Percentiles rank a stretch among this genome's conserved stretches.
Conservation (phyloP, 2,888 invertebrate genomes). For the Chironomus tentans region DNA sequence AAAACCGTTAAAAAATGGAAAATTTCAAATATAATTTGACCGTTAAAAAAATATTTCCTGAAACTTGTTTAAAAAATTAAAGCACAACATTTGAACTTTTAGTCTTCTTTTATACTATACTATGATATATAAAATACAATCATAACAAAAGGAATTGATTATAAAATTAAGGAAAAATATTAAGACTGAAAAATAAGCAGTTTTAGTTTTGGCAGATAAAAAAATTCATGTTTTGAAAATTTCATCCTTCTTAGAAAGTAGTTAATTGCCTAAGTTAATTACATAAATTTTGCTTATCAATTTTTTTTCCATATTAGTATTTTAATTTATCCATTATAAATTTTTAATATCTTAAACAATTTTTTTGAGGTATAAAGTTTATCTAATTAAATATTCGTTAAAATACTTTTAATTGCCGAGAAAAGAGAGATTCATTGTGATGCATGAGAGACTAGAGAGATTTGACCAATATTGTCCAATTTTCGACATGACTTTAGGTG, state of each 20-base stretch:
- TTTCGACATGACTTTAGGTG: too few species aligned
- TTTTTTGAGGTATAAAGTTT: slow-evolving; percentile 21
- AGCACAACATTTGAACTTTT: too few species aligned
- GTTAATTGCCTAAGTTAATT: background rate
- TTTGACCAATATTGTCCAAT: background rate
- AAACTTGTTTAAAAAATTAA: too few species aligned
- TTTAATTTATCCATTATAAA: background rate
- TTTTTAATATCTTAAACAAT: background rate
- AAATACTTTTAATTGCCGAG: background rate
- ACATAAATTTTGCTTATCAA: background rate
- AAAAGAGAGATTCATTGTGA: background rate
- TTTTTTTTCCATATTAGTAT: background rate
- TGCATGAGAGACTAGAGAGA: background rate
- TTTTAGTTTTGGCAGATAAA: slow-evolving; percentile 4
- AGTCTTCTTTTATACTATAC: too few species aligned
- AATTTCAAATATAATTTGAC: too few species aligned
- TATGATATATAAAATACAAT: background rate
- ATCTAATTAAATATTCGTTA: background rate
- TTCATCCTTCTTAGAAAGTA: background rate
- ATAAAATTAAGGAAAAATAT: background rate
- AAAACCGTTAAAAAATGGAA: too few species aligned
- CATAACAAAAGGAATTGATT: background rate
- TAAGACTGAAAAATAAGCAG: background rate
- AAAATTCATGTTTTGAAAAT: too few species aligned
- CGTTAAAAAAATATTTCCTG: too few species aligned